Percentiles rank a stretch among this genome's conserved stretches.
phyloP scores from a whole-genome alignment of 2,113 vertebrate genomes.

The Oryzias woworae region DNA sequence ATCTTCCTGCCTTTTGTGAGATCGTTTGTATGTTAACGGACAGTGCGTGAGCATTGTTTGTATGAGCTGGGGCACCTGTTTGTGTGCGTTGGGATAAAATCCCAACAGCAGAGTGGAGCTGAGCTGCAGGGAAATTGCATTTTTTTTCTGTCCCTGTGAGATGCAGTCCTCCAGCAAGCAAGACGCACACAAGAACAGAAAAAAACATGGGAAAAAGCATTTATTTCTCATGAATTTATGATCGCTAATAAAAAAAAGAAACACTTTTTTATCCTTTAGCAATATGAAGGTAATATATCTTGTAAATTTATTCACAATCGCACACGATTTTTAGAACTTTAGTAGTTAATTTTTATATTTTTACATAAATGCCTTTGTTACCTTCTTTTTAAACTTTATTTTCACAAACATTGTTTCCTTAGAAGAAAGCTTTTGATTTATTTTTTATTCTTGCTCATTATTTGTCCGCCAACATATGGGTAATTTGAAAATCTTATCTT shows the following conservation, averaged over 20 bases:
- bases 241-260: not conserved
- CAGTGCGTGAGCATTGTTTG: not conserved
- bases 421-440: slow-evolving; percentile 35
- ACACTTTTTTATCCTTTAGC: slow-evolving; percentile 20
- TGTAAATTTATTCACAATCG: slow-evolving; percentile 7
- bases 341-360: slow-evolving; percentile 42
- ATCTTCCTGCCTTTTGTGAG: slow-evolving; percentile 25
- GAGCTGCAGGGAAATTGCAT: slow-evolving; percentile 55
- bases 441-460: slow-evolving; percentile 3
- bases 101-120: slow-evolving; percentile 23
- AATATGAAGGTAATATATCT: slow-evolving; percentile 2
- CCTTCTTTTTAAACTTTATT: slow-evolving; percentile 37
- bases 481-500: slow-evolving; percentile 46
- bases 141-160: slow-evolving; percentile 9
- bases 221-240: no score
- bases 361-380: slow-evolving; percentile 17
- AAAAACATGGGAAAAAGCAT: slow-evolving; percentile 27
- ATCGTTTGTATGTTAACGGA: slow-evolving; percentile 35
- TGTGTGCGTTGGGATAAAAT: not conserved
- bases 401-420: slow-evolving; percentile 25
- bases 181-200: slow-evolving; percentile 14
- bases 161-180: slow-evolving; percentile 53
- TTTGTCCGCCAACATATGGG: slow-evolving; percentile 32
- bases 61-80: not conserved
- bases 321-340: slow-evolving; percentile 22